phyloP scores from a whole-genome alignment of 2,888 invertebrate genomes.

The Epinotia ramella region DNA sequence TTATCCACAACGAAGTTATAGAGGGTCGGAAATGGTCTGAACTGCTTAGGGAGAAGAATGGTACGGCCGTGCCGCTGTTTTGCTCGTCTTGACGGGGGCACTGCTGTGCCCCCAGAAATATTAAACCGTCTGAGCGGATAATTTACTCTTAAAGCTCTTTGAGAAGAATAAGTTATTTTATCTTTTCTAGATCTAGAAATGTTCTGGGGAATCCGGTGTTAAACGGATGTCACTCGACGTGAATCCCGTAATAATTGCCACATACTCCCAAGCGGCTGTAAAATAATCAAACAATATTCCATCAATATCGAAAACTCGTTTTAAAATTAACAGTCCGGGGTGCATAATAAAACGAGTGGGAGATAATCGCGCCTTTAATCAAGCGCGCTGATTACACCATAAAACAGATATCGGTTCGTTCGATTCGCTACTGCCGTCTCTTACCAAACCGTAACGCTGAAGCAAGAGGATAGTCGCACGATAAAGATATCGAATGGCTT shows the following conservation, averaged over 20 bases:
- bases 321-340: slow-evolving; percentile 33
- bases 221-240: not conserved
- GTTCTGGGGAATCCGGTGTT: not conserved
- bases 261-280: not conserved
- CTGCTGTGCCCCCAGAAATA: too few relatives aligned
- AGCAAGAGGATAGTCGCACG: slow-evolving; percentile 25
- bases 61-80: too few relatives aligned
- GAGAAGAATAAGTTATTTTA: not conserved
- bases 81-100: too few relatives aligned
- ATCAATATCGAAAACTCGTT: slow-evolving; percentile 28
- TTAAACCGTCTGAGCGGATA: too few relatives aligned
- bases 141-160: not conserved
- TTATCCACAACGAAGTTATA: too few relatives aligned
- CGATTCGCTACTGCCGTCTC: slow-evolving; percentile 28
- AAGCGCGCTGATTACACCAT: slow-evolving; percentile 31
- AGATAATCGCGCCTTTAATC: slow-evolving; percentile 39
- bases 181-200: not conserved
- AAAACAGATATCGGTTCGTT: slow-evolving; percentile 35
- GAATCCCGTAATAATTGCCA: slow-evolving; percentile 11
- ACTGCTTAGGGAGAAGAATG: too few relatives aligned
- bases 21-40: too few relatives aligned
- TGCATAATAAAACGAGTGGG: slow-evolving; percentile 37
- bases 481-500: slow-evolving; percentile 46
- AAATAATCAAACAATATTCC: slow-evolving; percentile 23
- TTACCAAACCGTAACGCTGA: not conserved